phyloP scores from a whole-genome alignment of 2,888 invertebrate species.

The Cataglyphis livida region DNA sequence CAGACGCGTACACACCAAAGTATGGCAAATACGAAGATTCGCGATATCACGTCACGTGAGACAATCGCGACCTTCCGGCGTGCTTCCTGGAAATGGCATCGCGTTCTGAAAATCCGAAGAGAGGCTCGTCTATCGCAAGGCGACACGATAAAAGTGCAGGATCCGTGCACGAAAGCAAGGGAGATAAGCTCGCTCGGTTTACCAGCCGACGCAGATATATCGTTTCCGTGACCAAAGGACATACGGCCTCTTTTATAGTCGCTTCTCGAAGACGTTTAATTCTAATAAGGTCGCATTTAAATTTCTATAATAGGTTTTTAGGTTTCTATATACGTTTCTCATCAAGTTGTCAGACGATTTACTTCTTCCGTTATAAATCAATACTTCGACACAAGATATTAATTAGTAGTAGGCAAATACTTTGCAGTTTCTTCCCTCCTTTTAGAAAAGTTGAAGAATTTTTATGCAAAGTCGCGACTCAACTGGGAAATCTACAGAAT shows the following conservation, averaged over 20 bases:
- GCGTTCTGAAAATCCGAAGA: conserved; percentile 43
- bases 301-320: background rate
- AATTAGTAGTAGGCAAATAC: background rate
- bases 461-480: background rate
- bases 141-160: conserved; percentile 42
- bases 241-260: background rate
- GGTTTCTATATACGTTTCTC: background rate
- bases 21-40: conserved; percentile 10
- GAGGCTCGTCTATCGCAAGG: conserved; percentile 41
- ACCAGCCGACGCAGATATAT: conserved; percentile 18
- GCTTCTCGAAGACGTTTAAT: conserved; percentile 9
- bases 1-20: background rate
- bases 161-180: conserved; percentile 34
- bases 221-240: conserved; percentile 38
- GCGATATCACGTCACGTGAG: conserved; percentile 46
- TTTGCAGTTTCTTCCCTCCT: background rate
- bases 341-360: background rate
- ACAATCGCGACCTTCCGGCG: conserved; percentile 56
- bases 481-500: background rate
- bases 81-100: conserved; percentile 47
- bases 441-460: background rate
- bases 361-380: background rate
- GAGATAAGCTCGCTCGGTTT: conserved; percentile 43
- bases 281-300: background rate
- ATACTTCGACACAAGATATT: background rate